Evolutionary conservation across 2,888 invertebrate species (phyloP).

Genomic region (Drosophila siamana): DNA sequence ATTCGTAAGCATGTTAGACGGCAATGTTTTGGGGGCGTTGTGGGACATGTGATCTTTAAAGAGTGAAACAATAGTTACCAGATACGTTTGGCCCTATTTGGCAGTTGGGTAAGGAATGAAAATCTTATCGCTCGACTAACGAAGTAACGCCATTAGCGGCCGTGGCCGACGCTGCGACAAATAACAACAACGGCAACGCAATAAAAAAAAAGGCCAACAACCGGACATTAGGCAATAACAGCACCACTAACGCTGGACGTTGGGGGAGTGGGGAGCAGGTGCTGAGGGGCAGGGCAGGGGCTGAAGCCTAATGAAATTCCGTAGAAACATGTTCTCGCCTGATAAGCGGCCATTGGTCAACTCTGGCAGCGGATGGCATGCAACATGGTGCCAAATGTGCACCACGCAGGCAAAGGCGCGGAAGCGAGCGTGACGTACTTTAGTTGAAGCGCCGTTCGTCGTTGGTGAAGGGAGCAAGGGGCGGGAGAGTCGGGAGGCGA

Average conservation of each 20-base stretch:
- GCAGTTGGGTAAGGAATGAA: conserved; percentile 19
- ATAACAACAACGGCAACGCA: conserved; percentile 42
- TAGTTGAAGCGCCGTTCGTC: background rate
- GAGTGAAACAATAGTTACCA: conserved; percentile 17
- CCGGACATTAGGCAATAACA: conserved; percentile 59
- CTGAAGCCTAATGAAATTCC: conserved; percentile 71
- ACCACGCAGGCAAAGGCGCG: conserved; percentile 66
- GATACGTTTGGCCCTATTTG: conserved; percentile 14
- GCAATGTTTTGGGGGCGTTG: background rate
- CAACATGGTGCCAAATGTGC: conserved; percentile 69
- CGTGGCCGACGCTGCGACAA: conserved; percentile 53
- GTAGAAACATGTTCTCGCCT: conserved; percentile 82
- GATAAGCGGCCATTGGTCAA: conserved; percentile 81
- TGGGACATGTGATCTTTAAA: conserved; percentile 28
- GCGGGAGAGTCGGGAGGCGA: no score
- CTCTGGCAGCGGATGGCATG: conserved; percentile 50
- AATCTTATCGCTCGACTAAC: conserved; percentile 78
- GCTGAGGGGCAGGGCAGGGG: no score
- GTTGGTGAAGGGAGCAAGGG: background rate
- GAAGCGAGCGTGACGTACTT: conserved; percentile 69
- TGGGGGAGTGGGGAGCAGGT: background rate
- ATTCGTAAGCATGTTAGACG: conserved; percentile 3
- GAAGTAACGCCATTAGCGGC: conserved; percentile 77
- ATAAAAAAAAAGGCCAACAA: conserved; percentile 70
- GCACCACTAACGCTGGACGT: background rate